phyloP scores from a whole-genome alignment of 1,140 invertebrate species.

The Belonocnema kinseyi region DNA sequence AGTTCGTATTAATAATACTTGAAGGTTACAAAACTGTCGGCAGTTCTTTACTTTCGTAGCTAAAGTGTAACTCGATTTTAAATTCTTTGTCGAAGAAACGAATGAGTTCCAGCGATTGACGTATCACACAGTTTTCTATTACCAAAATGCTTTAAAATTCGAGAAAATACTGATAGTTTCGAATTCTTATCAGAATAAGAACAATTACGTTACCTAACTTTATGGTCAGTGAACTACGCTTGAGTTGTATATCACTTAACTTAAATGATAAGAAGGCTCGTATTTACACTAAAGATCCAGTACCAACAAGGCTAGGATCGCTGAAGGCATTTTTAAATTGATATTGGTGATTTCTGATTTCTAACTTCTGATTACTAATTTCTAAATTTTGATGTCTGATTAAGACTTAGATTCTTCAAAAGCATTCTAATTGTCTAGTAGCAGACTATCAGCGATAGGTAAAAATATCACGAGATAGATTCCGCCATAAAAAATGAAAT shows the following conservation, averaged over 20 bases:
- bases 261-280: slow-evolving; percentile 61
- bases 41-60: slow-evolving; percentile 4
- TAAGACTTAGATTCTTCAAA: too few species aligned
- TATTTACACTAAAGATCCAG: slow-evolving; percentile 66
- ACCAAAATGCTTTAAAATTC: not conserved
- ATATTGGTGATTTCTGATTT: slow-evolving; percentile 26
- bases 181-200: slow-evolving; percentile 36
- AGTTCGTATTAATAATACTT: slow-evolving; percentile 51
- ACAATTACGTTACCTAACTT: slow-evolving; percentile 41
- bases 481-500: not conserved
- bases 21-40: slow-evolving; percentile 18
- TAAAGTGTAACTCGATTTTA: not conserved
- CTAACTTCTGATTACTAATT: not conserved
- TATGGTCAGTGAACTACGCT: slow-evolving; percentile 32
- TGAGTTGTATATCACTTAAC: slow-evolving; percentile 58
- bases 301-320: slow-evolving; percentile 47
- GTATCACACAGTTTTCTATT: not conserved
- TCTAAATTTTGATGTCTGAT: too few species aligned
- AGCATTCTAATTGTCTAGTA: not conserved
- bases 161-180: slow-evolving; percentile 42
- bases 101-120: not conserved
- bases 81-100: slow-evolving; percentile 11
- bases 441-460: not conserved
- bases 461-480: not conserved
- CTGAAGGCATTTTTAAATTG: slow-evolving; percentile 9